Percentiles rank a stretch among this genome's conserved stretches.
phyloP scores from a whole-genome alignment of 2,113 vertebrate species.

The Eclectus roratus region DNA sequence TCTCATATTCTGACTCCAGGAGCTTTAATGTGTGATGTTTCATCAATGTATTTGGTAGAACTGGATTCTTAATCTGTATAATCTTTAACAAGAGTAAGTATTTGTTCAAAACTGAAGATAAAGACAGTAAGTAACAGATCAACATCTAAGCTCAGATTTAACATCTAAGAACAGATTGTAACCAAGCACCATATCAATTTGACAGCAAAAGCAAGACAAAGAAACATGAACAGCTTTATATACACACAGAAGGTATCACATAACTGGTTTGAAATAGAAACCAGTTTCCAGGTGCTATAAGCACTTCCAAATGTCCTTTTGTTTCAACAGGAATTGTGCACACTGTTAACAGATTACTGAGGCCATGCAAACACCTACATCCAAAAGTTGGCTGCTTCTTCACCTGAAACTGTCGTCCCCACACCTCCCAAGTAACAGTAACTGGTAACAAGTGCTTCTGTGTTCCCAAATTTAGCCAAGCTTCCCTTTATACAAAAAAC shows the following conservation, averaged over 20 bases:
- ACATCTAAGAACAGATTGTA: constrained; percentile 13
- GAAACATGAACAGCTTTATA: background rate
- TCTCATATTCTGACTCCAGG: background rate
- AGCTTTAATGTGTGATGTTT: background rate
- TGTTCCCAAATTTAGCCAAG: background rate
- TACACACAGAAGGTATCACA: background rate
- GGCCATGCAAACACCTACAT: background rate
- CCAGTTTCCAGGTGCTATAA: background rate
- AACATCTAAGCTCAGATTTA: background rate
- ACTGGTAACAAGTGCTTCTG: background rate
- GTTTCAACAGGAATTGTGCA: background rate
- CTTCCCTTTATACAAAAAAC: background rate
- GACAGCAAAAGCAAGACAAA: constrained; percentile 17
- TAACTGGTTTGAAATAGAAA: background rate
- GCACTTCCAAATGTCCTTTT: background rate
- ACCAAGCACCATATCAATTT: background rate
- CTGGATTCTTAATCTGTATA: background rate
- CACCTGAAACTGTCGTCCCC: background rate
- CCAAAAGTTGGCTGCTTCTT: background rate
- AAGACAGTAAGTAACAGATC: background rate
- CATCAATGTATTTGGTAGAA: background rate
- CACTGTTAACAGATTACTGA: background rate
- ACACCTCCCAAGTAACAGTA: background rate
- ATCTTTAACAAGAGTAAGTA: background rate
- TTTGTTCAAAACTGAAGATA: constrained; percentile 14